These are phyloP conservation scores for Cathartes aura DNA, from an alignment of 2,113 vertebrate species.

Conservation along the genomic window DNA sequence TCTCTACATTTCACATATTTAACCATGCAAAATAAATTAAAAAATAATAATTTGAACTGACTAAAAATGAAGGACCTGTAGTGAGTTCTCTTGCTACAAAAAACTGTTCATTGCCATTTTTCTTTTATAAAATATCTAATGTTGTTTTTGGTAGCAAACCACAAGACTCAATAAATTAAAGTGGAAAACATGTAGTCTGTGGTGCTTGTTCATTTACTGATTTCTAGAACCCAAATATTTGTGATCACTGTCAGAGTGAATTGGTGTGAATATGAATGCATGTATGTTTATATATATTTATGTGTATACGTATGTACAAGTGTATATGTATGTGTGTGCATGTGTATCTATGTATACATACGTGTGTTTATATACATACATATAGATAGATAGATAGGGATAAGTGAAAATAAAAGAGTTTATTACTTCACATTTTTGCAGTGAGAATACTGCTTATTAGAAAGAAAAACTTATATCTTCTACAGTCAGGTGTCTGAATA, in stretches of 20 bases:
- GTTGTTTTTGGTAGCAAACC: background rate
- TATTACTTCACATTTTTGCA: background rate
- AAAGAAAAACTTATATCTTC: background rate
- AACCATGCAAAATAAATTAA: background rate
- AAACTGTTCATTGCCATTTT: background rate
- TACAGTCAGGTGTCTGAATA: background rate
- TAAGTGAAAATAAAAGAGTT: background rate
- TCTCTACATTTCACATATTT: background rate
- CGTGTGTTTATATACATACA: no score
- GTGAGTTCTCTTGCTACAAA: background rate
- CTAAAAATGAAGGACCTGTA: background rate
- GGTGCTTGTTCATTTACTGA: background rate
- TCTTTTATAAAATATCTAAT: background rate
- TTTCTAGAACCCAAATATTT: background rate
- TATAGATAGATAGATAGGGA: background rate
- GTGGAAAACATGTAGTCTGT: background rate
- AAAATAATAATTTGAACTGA: background rate
- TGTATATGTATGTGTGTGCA: rapidly evolving
- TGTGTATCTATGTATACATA: background rate
- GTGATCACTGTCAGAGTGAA: background rate
- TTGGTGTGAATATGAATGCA: rapidly evolving
- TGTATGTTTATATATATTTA: background rate
- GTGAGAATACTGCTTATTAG: background rate
- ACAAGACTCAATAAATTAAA: background rate
- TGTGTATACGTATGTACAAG: no score